Percentiles rank a stretch among this genome's conserved stretches.
phyloP scores from a whole-genome alignment of 2,888 invertebrate genomes.

The Macrophya alboannulata region DNA sequence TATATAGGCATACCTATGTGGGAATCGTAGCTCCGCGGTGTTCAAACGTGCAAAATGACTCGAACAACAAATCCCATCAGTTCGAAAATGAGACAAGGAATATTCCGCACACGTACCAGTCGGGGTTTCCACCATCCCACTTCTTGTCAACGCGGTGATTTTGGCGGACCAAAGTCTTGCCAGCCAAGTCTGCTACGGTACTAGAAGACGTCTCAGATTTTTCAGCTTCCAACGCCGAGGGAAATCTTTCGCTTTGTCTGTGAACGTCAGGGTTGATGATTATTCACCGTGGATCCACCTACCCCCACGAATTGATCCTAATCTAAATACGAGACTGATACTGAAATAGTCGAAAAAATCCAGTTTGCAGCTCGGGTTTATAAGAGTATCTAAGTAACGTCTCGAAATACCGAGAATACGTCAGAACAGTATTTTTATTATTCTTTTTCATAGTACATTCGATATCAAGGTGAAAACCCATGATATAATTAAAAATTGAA shows the following conservation, averaged over 20 bases:
- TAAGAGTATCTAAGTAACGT: background rate
- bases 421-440: background rate
- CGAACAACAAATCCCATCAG: conserved; percentile 12
- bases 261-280: background rate
- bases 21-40: background rate
- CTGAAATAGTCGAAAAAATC: background rate
- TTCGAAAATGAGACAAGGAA: background rate
- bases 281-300: background rate
- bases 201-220: background rate
- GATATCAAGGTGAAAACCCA: too few species aligned
- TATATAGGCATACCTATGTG: background rate
- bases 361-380: background rate
- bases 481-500: too few species aligned
- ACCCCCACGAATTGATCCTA: background rate
- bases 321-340: background rate
- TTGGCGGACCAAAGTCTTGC: background rate
- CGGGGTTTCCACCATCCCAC: conserved; percentile 22
- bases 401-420: background rate
- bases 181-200: background rate
- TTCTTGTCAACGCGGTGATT: conserved; percentile 27
- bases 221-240: conserved; percentile 7
- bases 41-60: background rate
- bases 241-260: conserved; percentile 7
- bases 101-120: conserved; percentile 30
- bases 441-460: background rate